phyloP scores from a whole-genome alignment of 2,113 vertebrate species.

The Menura novaehollandiae region DNA sequence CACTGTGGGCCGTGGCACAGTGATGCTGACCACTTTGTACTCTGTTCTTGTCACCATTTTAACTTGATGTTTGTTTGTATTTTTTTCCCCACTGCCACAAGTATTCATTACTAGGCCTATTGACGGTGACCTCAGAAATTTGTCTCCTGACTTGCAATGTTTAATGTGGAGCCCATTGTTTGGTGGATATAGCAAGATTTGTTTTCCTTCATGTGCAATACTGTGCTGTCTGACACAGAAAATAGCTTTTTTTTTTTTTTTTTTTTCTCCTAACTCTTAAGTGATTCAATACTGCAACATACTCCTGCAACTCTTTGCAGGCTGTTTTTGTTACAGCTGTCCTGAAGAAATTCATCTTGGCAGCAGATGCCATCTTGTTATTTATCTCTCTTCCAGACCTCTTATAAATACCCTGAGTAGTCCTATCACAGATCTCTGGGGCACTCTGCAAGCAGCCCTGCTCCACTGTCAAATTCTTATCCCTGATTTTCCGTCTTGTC shows the following conservation, averaged over 20 bases:
- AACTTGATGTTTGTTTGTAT: not conserved
- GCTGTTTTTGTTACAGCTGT: not conserved
- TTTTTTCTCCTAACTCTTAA: not conserved
- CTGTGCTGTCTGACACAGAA: not conserved
- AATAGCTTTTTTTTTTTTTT: not conserved
- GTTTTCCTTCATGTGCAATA: not conserved
- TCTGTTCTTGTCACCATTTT: not conserved
- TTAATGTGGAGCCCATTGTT: not conserved
- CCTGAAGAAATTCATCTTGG: not conserved
- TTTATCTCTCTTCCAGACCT: conserved; percentile 9
- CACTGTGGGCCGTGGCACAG: not conserved
- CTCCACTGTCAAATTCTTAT: not conserved
- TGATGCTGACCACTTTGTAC: not conserved
- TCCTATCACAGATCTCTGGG: not conserved
- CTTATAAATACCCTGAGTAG: not conserved
- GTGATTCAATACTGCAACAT: not conserved
- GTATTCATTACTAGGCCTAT: not conserved
- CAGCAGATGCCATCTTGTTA: not conserved
- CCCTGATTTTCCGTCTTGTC: not conserved
- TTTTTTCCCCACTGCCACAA: not conserved
- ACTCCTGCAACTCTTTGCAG: not conserved
- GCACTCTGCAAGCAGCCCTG: not conserved
- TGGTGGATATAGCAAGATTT: not conserved
- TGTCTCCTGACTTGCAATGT: not conserved
- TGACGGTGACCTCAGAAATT: not conserved